A percentile compares a stretch with the other conserved stretches of the same genome.
Conservation (phyloP, 2,888 invertebrate species). For the Molorchus minor region DNA sequence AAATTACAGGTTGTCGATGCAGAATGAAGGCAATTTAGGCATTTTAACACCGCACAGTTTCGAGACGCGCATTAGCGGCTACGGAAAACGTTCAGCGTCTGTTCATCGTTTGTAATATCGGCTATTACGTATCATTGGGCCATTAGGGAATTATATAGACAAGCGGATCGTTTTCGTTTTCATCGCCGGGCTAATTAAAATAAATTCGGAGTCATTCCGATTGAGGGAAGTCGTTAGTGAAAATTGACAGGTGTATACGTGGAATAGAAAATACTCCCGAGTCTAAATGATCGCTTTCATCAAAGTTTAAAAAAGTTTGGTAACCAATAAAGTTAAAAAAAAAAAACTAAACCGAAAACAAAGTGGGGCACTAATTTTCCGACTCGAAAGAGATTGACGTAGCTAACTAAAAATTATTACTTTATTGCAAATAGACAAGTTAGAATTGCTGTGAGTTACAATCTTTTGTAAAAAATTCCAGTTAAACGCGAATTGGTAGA, state of each 20-base stretch:
- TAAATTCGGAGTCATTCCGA: slow-evolving; percentile 5
- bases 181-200: slow-evolving; percentile 17
- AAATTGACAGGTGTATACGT: slow-evolving; percentile 4
- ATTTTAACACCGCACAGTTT: slow-evolving; percentile 60
- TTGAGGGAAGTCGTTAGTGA: slow-evolving; percentile 12
- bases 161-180: slow-evolving; percentile 14
- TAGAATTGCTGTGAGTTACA: no score
- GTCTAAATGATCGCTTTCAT: no score
- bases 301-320: no score
- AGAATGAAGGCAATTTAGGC: slow-evolving; percentile 61
- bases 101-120: slow-evolving; percentile 37
- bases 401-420: no score
- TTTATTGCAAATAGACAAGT: no score
- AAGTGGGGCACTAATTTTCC: no score
- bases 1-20: slow-evolving; percentile 61
- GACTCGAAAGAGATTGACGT: no score
- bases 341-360: no score
- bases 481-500: no score
- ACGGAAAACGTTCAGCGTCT: slow-evolving; percentile 47
- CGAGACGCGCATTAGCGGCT: slow-evolving; percentile 54
- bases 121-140: slow-evolving; percentile 31
- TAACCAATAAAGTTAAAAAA: no score
- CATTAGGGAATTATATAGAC: slow-evolving; percentile 21
- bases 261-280: no score
- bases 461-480: no score